Conservation (phyloP, 1,140 invertebrate species). For the Streblospio benedicti region DNA sequence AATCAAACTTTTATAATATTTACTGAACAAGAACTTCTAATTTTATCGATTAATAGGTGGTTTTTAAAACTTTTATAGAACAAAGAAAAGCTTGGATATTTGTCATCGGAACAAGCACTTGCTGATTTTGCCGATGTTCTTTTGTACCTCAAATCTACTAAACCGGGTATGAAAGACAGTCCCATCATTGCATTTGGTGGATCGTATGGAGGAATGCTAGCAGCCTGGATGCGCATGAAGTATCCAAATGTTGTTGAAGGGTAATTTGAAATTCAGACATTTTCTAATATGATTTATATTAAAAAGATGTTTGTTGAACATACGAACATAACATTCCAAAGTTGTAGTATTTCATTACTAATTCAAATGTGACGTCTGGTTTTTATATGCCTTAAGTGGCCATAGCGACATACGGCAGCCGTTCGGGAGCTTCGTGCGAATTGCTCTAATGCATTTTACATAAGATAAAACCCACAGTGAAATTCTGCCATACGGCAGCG, state of each 20-base stretch:
- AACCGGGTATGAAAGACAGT: conserved; percentile 45
- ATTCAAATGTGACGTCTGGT: background rate
- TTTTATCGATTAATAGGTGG: background rate
- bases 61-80: conserved; percentile 46
- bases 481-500: too few species aligned
- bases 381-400: background rate
- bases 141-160: conserved; percentile 53
- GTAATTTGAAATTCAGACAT: conserved; percentile 14
- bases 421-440: too few species aligned
- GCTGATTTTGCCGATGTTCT: conserved; percentile 88
- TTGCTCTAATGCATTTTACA: too few species aligned
- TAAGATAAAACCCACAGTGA: too few species aligned
- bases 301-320: too few species aligned
- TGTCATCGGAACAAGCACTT: conserved; percentile 84
- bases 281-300: background rate
- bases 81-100: conserved; percentile 67
- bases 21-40: background rate
- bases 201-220: conserved; percentile 90
- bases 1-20: too few species aligned
- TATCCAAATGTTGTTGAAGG: conserved; percentile 78
- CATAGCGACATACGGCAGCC: too few species aligned
- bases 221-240: conserved; percentile 91
- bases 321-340: background rate
- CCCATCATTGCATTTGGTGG: conserved; percentile 88
- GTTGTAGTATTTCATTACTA: background rate